Evolutionary conservation across 2,888 invertebrate genomes (phyloP).

Genomic region (Philereme transversata): DNA sequence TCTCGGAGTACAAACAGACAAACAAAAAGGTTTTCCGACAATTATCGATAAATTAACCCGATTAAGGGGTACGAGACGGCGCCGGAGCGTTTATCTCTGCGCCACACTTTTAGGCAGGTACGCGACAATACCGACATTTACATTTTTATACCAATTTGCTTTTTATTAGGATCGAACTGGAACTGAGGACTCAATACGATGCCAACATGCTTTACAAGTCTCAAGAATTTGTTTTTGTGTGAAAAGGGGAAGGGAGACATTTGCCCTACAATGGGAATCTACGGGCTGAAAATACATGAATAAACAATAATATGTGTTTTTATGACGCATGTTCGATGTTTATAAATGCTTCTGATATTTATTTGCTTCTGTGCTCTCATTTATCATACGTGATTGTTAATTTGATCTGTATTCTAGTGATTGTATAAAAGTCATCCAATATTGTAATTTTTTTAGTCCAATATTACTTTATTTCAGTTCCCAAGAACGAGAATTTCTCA

Average conservation of each 20-base stretch:
- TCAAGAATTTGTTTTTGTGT: slow-evolving; percentile 6
- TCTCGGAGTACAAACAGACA: slow-evolving; percentile 73
- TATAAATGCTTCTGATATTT: too few relatives aligned
- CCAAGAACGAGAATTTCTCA: background rate
- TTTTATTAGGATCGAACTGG: slow-evolving; percentile 64
- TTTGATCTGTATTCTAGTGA: background rate
- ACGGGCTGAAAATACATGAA: too few relatives aligned
- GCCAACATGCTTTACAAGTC: slow-evolving; percentile 13
- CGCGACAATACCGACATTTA: slow-evolving; percentile 69
- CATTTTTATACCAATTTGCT: slow-evolving; percentile 76
- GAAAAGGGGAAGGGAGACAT: too few relatives aligned
- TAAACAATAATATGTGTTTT: too few relatives aligned
- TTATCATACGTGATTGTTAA: too few relatives aligned
- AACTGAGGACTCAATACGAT: slow-evolving; percentile 21
- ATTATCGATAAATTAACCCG: slow-evolving; percentile 85
- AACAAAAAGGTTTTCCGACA: slow-evolving; percentile 84
- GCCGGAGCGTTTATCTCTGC: slow-evolving; percentile 77
- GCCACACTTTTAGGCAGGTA: slow-evolving; percentile 83
- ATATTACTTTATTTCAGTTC: background rate
- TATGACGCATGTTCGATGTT: too few relatives aligned
- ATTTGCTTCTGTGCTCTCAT: too few relatives aligned
- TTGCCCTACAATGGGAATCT: too few relatives aligned
- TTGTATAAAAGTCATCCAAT: background rate
- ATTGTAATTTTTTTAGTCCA: background rate
- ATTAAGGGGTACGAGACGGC: slow-evolving; percentile 82